Evolutionary conservation across 1,140 invertebrate species (phyloP).

Genomic region (Antheraea mylitta): DNA sequence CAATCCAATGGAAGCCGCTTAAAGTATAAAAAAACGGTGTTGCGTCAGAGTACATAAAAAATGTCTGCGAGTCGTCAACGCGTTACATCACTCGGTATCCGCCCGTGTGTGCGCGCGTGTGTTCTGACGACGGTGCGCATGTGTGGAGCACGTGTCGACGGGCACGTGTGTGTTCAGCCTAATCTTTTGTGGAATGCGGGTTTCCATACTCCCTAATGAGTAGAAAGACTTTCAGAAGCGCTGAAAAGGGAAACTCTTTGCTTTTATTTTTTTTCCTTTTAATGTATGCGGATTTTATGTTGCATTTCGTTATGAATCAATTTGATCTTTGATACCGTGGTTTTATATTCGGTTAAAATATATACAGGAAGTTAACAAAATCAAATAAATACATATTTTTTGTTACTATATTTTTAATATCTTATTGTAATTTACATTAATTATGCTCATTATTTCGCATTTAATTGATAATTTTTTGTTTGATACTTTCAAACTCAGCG

Average conservation of each 20-base stretch:
- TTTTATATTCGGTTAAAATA: background rate
- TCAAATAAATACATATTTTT: too few relatives aligned
- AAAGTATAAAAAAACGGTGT: constrained; percentile 67
- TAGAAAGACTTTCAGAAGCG: constrained; percentile 35
- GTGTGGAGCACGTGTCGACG: background rate
- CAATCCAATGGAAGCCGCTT: constrained; percentile 37
- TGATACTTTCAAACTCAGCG: too few relatives aligned
- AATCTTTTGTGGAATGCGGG: constrained; percentile 74
- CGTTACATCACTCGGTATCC: constrained; percentile 59
- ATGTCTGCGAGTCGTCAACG: constrained; percentile 72
- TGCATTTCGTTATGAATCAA: background rate
- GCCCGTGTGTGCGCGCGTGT: constrained; percentile 24
- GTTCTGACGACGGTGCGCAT: background rate
- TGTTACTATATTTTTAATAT: too few relatives aligned
- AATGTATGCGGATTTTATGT: background rate
- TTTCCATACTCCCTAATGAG: constrained; percentile 20
- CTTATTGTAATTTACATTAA: too few relatives aligned
- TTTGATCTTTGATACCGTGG: background rate
- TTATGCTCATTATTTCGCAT: too few relatives aligned
- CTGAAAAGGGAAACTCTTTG: constrained; percentile 67
- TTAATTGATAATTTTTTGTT: too few relatives aligned
- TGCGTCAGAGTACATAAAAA: constrained; percentile 75
- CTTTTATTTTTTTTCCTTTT: constrained; percentile 24
- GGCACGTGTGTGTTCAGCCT: constrained; percentile 44
- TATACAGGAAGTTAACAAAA: too few relatives aligned